Evolutionary conservation across 1,140 invertebrate genomes (phyloP), one percentile per base, ranked within the genome.

Genomic region (Bombus sibiricus): DNA sequence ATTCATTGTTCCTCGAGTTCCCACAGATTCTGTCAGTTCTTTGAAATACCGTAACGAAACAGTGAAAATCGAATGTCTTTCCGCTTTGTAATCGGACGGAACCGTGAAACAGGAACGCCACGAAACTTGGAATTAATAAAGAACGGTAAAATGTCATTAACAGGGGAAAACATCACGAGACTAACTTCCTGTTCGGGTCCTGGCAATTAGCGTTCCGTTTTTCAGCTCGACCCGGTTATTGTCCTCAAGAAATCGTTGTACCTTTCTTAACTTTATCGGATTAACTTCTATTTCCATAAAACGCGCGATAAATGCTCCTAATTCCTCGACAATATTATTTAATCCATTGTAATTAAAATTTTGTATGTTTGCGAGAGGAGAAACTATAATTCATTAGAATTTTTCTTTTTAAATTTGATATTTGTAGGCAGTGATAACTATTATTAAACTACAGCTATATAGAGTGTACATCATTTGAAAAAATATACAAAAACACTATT

Each of bases 121-220:
- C 47, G 22, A 34, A 25, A 37, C 37, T 53, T 22, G 39, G 32
- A 64, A 85, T 79, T 47, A 41, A 73, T 64, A 47, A 80, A 47
- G 39, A 80, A 85, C 77, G 83, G 76, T 80, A 73, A 72, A 85
- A 64, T 15, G 57, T 66, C 66, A 69, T 83, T 84, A 84, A 62
- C 37, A 4, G 25, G 32, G 68, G 64, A 71, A 78, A 59, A 69
- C 32, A 72, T 59, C 39, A 25, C 22, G 62, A 15, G 32, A 1
- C 22, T 12, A 6, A 15, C 53, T 62, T 79, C 83, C 39, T 41
- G 76, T 47, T 53, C 66, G 15, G 37, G 22, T 53, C 18, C 66
- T 13, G 62, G 66, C 68, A 79, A 84, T 84, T 84, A 84, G 37
- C 37, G 47, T 59, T 53, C 34, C 1, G 77, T 69, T 79, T 79